A percentile compares a stretch with the other conserved stretches of the same genome.
phyloP scores from a whole-genome alignment of 2,888 invertebrate genomes.

The Zaprionus lineosus region DNA sequence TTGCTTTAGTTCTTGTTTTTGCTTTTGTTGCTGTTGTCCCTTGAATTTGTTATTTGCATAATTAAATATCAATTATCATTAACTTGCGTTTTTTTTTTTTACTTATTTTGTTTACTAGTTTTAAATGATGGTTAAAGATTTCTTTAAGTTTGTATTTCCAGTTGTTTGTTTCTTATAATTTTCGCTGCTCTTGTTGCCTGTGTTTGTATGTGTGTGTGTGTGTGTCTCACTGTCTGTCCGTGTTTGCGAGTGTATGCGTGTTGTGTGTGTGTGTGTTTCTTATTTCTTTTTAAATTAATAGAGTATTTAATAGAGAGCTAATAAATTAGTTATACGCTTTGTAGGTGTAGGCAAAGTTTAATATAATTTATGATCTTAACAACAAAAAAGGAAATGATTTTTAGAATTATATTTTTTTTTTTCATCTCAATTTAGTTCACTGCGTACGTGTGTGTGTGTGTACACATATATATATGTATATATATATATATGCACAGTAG shows the following conservation, averaged over 20 bases:
- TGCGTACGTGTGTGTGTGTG: conserved; percentile 26
- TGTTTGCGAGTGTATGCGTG: conserved; percentile 15
- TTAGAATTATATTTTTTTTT: conserved; percentile 27
- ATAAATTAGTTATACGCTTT: conserved; percentile 77
- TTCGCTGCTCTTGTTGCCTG: conserved; percentile 32
- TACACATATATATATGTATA: conserved; percentile 34
- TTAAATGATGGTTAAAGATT: too few species aligned
- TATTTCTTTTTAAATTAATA: too few species aligned
- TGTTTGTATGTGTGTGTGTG: conserved; percentile 23
- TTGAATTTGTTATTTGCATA: conserved; percentile 28
- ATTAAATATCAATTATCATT: too few species aligned
- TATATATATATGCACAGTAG: conserved; percentile 1
- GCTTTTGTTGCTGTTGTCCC: conserved; percentile 34
- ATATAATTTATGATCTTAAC: conserved; percentile 59
- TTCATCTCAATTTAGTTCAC: conserved; percentile 30
- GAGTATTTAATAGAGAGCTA: conserved; percentile 63
- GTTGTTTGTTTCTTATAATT: conserved; percentile 40
- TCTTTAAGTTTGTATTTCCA: conserved; percentile 37
- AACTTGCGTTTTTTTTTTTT: conserved; percentile 29
- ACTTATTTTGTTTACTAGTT: conserved; percentile 7
- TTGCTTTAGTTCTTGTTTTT: conserved; percentile 21
- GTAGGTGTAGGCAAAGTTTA: conserved; percentile 65
- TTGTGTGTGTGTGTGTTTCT: conserved; percentile 41
- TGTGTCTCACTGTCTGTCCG: too few species aligned
- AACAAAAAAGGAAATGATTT: conserved; percentile 60